These are phyloP conservation scores for Daphoenositta chrysoptera DNA, from an alignment of 2,113 vertebrate genomes.

Conservation along the genomic window DNA sequence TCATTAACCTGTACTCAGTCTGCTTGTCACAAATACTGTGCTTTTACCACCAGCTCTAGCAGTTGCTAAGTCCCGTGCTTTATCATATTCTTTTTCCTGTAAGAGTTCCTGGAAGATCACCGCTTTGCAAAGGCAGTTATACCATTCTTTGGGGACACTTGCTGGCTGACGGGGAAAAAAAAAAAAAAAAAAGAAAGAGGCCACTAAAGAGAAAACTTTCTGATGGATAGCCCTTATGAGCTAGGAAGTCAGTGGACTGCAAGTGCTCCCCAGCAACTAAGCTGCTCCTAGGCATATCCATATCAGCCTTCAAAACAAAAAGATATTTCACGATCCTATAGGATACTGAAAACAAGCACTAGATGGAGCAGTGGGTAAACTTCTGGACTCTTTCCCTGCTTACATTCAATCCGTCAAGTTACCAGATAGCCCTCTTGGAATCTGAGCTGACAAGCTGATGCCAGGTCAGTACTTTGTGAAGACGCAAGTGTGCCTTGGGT, in stretches of 20 bases:
- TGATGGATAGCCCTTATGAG: not conserved
- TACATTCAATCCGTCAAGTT: not conserved
- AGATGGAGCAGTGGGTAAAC: slow-evolving; percentile 60
- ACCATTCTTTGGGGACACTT: not conserved
- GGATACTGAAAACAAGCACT: slow-evolving; percentile 37
- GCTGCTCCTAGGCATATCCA: not conserved
- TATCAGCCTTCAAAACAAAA: not conserved
- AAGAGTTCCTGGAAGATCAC: not conserved
- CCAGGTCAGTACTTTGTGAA: not conserved
- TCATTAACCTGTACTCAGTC: not conserved
- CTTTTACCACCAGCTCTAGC: not conserved
- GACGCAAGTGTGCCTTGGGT: not conserved
- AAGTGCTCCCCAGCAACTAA: not conserved
- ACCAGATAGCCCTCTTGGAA: not conserved
- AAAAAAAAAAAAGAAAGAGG: not conserved
- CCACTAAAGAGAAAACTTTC: not conserved
- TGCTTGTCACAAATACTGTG: not conserved
- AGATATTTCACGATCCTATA: not conserved
- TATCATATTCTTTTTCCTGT: accelerated
- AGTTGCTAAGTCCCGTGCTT: not conserved
- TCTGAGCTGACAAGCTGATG: not conserved
- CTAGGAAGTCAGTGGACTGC: not conserved
- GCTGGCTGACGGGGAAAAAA: not conserved
- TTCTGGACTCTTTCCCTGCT: not conserved
- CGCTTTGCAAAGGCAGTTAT: not conserved